Conservation (phyloP, 2,797 vertebrate genomes). For the Eospalax fontanierii region DNA sequence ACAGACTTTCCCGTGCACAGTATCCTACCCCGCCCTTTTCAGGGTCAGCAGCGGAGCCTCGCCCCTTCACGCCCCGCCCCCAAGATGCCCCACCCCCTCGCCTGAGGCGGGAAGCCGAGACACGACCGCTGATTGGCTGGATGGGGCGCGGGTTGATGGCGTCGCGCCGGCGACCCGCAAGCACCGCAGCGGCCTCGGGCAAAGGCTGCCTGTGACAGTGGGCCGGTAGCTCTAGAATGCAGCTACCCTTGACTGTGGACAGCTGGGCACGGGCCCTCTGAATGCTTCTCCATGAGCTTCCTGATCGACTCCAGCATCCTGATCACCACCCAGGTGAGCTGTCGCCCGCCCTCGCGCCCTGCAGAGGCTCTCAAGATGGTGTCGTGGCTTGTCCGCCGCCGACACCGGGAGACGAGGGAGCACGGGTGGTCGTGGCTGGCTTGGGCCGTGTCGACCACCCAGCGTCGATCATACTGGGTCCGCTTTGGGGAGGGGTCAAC, state of each 20-base stretch:
- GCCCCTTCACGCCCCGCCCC: no score
- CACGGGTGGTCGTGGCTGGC: background rate
- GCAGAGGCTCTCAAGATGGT: no score
- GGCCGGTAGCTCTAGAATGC: fast-evolving
- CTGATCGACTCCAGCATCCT: conserved; percentile 97
- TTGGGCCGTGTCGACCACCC: background rate
- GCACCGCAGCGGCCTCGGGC: fast-evolving
- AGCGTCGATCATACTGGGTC: background rate
- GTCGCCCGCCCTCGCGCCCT: background rate
- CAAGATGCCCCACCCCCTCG: background rate
- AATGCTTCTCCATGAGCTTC: conserved; percentile 93
- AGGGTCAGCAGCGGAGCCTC: fast-evolving
- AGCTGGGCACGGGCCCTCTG: background rate
- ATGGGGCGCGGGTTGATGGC: conserved; percentile 74
- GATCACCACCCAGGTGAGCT: conserved; percentile 96
- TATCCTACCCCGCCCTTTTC: background rate
- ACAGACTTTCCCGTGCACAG: no score
- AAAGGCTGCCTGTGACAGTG: background rate
- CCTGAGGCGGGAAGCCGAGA: fast-evolving
- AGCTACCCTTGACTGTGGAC: background rate
- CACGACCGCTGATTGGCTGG: conserved; percentile 70
- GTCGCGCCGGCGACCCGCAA: fast-evolving
- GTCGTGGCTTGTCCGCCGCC: no score
- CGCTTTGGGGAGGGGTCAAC: background rate
- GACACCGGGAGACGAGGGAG: background rate